Conservation (phyloP, 2,888 invertebrate genomes). For the Chydorus sphaericus region DNA sequence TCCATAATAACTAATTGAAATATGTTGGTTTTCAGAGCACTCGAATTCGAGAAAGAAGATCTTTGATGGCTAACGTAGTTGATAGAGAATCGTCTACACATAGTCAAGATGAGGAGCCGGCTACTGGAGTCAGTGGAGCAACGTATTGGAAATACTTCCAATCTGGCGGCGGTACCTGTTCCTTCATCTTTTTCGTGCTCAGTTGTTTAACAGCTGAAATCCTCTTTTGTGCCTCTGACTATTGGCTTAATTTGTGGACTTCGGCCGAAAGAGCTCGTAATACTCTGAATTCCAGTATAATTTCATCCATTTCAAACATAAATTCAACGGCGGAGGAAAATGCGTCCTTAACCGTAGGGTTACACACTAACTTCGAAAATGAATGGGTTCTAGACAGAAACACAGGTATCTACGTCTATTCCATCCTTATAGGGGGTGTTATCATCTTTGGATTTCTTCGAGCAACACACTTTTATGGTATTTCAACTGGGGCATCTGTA, state of each 20-base stretch:
- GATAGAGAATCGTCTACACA: too few relatives aligned
- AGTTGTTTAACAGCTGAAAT: slow-evolving; percentile 43
- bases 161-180: slow-evolving; percentile 45
- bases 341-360: too few relatives aligned
- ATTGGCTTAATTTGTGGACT: slow-evolving; percentile 61
- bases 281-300: too few relatives aligned
- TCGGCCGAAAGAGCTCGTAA: too few relatives aligned
- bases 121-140: background rate
- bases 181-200: slow-evolving; percentile 41
- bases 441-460: slow-evolving; percentile 26
- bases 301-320: too few relatives aligned
- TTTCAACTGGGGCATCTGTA: slow-evolving; percentile 30
- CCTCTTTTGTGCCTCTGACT: slow-evolving; percentile 50
- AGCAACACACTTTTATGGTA: slow-evolving; percentile 29
- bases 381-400: too few relatives aligned
- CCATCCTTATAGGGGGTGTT: slow-evolving; percentile 26
- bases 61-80: too few relatives aligned
- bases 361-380: too few relatives aligned
- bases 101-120: background rate
- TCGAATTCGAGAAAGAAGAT: too few relatives aligned
- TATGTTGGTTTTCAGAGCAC: too few relatives aligned
- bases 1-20: too few relatives aligned
- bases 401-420: slow-evolving; percentile 29
- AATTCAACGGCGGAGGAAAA: too few relatives aligned
- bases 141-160: slow-evolving; percentile 44